Conservation (phyloP, 2,113 vertebrate species). For the Dinomys branickii region DNA sequence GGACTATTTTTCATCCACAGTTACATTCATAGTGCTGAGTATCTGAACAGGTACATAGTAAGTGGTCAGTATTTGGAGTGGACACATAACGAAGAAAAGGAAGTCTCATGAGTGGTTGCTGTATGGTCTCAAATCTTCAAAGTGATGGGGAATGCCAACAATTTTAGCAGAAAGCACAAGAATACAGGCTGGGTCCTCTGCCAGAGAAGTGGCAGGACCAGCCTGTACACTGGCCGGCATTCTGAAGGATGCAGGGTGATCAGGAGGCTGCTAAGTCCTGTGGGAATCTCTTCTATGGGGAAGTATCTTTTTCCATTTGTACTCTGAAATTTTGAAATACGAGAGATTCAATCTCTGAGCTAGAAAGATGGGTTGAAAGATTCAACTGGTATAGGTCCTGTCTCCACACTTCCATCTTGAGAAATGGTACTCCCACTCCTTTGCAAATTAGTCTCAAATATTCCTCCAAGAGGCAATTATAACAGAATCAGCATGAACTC, state of each 20-base stretch:
- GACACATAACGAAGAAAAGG: neutral
- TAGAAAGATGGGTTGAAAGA: neutral
- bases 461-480: neutral
- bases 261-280: neutral
- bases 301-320: neutral
- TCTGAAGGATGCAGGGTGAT: neutral
- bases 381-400: neutral
- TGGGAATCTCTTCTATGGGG: neutral
- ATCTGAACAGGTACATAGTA: neutral
- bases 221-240: too few species aligned
- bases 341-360: neutral
- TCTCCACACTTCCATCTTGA: neutral
- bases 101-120: neutral
- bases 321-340: neutral
- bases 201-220: neutral
- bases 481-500: neutral
- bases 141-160: neutral
- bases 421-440: neutral
- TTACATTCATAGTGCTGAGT: neutral
- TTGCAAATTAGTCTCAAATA: neutral
- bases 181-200: neutral
- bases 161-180: neutral
- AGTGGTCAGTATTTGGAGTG: neutral
- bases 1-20: neutral
- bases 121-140: conserved; percentile 1